Conservation (phyloP, 2,888 invertebrate genomes). For the Furcula furcula region DNA sequence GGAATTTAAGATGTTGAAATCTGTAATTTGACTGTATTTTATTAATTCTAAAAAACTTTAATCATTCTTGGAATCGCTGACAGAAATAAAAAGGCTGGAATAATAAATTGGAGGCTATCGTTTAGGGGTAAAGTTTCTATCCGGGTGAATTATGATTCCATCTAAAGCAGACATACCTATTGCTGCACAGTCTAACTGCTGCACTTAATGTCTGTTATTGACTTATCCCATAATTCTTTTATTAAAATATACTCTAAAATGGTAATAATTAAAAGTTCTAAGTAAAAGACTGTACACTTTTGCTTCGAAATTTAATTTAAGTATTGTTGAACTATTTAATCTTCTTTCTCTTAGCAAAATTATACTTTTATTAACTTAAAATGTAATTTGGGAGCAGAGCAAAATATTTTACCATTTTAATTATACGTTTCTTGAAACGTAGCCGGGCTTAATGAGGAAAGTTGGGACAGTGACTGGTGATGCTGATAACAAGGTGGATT, state of each 20-base stretch:
- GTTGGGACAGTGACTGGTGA: constrained; percentile 10
- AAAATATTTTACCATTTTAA: neutral
- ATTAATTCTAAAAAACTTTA: neutral
- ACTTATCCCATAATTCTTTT: too few species aligned
- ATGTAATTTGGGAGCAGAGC: neutral
- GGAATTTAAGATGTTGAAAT: neutral
- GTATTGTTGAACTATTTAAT: neutral
- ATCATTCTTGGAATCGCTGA: neutral
- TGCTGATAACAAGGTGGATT: constrained; percentile 16
- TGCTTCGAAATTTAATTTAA: too few species aligned
- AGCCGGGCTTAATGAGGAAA: constrained; percentile 12
- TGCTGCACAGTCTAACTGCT: too few species aligned
- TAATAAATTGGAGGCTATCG: too few species aligned
- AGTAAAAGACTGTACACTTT: too few species aligned
- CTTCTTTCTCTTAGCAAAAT: neutral
- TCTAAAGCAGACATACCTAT: too few species aligned
- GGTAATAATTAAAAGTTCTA: too few species aligned
- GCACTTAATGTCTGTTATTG: too few species aligned
- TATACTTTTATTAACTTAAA: neutral
- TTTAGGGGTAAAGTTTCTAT: too few species aligned
- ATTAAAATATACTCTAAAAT: too few species aligned
- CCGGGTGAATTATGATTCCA: too few species aligned
- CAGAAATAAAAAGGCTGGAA: neutral
- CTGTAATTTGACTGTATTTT: neutral
- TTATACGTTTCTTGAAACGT: neutral